Percentiles rank a stretch among this genome's conserved stretches.
Evolutionary conservation across 2,888 invertebrate genomes (phyloP).

Genomic region (Eutolmus rufibarbis): DNA sequence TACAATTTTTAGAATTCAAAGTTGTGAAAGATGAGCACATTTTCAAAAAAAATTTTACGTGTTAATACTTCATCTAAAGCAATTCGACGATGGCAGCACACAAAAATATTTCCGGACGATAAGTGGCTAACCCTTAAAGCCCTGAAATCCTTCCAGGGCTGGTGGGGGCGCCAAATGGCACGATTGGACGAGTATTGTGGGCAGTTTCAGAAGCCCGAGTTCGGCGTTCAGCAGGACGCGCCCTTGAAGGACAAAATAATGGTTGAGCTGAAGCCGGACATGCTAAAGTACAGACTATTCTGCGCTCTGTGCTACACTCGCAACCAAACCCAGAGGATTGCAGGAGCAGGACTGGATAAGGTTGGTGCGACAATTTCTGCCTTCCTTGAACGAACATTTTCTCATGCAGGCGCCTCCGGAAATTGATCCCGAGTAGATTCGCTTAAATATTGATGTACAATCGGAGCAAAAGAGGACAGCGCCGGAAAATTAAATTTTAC

Average conservation of each 20-base stretch:
- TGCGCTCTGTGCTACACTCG: background rate
- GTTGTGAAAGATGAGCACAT: background rate
- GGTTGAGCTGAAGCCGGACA: background rate
- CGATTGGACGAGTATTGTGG: background rate
- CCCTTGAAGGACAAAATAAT: background rate
- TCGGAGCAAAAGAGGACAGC: background rate
- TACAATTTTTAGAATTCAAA: background rate
- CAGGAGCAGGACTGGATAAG: background rate
- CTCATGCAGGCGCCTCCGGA: background rate
- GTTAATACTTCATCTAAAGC: background rate
- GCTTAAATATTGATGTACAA: background rate
- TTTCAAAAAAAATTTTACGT: background rate
- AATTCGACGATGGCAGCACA: background rate
- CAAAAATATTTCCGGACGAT: slow-evolving; percentile 29
- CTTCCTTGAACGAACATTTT: slow-evolving; percentile 1
- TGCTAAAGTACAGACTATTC: background rate
- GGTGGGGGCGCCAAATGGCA: slow-evolving; percentile 19
- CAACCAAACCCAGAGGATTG: background rate
- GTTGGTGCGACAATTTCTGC: background rate
- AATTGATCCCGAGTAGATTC: background rate
- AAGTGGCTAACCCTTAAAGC: slow-evolving; percentile 38
- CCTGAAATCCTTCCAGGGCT: background rate
- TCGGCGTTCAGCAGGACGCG: background rate
- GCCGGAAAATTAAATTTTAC: background rate
- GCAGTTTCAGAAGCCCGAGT: background rate